Evolutionary conservation across 2,888 invertebrate species (phyloP).

Genomic region (Andrena dorsata): DNA sequence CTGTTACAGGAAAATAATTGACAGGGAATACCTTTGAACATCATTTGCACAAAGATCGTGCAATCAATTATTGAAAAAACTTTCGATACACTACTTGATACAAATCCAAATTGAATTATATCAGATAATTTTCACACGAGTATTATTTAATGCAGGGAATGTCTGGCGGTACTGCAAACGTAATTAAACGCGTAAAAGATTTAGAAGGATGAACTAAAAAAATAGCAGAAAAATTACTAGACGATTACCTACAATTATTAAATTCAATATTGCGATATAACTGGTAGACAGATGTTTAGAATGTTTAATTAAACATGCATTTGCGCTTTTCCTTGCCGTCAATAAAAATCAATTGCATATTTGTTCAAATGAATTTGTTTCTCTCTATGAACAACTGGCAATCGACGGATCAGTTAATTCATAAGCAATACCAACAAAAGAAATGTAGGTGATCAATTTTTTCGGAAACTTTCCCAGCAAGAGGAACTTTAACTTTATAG

Average conservation of each 20-base stretch:
- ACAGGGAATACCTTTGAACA: constrained; percentile 2
- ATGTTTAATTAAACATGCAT: constrained; percentile 9
- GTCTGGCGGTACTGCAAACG: neutral
- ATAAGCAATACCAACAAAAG: constrained; percentile 4
- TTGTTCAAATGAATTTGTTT: no score
- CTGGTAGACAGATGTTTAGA: neutral
- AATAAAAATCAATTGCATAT: constrained; percentile 1
- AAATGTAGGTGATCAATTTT: constrained; percentile 1
- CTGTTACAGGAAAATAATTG: constrained; percentile 4
- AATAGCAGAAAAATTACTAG: neutral
- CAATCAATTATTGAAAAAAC: neutral
- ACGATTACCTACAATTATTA: neutral
- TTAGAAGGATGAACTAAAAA: neutral
- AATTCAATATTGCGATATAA: neutral
- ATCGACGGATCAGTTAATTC: neutral
- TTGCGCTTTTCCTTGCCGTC: constrained; percentile 11
- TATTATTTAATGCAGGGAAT: neutral
- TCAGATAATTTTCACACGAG: neutral
- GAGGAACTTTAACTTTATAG: constrained; percentile 23
- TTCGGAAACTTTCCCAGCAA: neutral
- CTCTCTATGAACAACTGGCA: no score
- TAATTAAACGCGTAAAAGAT: neutral
- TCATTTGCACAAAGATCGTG: neutral
- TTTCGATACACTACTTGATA: constrained; percentile 1
- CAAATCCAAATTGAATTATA: constrained; percentile 9